Evolutionary conservation across 1,140 invertebrate species (phyloP), one percentile per base, ranked within the genome.

Genomic region (Pseudomyrmex pallidus): DNA sequence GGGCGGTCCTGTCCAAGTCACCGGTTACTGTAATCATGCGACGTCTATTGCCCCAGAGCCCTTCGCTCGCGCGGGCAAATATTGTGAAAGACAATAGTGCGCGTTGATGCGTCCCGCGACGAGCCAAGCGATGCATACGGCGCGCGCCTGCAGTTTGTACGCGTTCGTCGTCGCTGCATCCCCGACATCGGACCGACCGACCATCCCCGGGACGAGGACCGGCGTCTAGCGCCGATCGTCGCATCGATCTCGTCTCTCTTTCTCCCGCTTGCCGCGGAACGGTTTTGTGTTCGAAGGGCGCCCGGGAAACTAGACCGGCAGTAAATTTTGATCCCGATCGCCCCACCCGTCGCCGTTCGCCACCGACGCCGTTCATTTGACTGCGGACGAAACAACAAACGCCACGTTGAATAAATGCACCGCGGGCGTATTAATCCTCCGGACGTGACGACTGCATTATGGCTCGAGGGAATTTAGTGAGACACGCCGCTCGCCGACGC

Each of bases 361-460:
- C 12, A 25, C 66, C 64, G 64, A 17, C 22, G 52, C 64, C 76
- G 76, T 80, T 80, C 76, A 70, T 80, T 80, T 80, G 76, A 80
- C 76, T 80, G 76, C 76, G 76, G 76, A 80, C 76, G 76, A 80
- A 80, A 80, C 76, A 86, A 86, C 74, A 87, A 87, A 87, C 82
- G 52, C 73, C 74, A 59, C 66, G 61, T 56, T 61, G 54, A 67
- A 87, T 87, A 84, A 87, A 87, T 87, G 74, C 82, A 74, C 73
- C 46, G 68, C 73, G 74, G 61, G 56, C 46, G 85, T 87, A 87
- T 87, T 87, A 87, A 87, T 84, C 74, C 67, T 57, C 61, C 44
- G 50, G 56, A 72, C 59, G 85, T 83, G 85, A 84, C 86, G 68
- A 80, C 56, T 87, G 74, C 85, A 87, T 87, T 74, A 84, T 66